Percentiles rank a stretch among this genome's conserved stretches.
Conservation (phyloP, 2,797 vertebrate species). For the Lerista edwardsae region DNA sequence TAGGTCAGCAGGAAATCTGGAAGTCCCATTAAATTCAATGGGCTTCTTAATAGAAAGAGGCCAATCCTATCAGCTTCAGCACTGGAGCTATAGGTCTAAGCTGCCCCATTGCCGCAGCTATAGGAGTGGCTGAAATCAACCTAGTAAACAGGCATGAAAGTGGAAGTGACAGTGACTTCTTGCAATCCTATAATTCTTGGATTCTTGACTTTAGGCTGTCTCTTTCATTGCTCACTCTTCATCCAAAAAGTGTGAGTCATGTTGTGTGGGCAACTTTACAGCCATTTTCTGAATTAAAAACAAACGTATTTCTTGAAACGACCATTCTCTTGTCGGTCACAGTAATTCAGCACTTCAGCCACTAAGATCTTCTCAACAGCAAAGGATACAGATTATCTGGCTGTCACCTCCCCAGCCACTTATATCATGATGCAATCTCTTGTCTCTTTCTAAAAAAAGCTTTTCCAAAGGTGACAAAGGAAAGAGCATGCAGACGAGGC, state of each 20-base stretch:
- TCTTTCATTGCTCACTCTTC: neutral
- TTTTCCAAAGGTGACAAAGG: neutral
- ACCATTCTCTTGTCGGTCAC: neutral
- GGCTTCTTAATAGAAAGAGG: no score
- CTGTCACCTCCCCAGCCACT: neutral
- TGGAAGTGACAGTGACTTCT: no score
- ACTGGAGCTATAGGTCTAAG: no score
- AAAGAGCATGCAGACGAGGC: neutral
- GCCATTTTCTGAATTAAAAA: neutral
- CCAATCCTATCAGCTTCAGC: no score
- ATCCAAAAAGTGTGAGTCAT: neutral
- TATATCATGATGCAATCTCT: neutral
- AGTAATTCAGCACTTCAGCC: neutral
- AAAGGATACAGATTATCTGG: neutral
- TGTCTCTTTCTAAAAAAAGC: no score
- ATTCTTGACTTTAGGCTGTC: neutral
- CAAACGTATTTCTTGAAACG: neutral
- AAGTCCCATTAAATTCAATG: no score
- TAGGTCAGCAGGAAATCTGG: no score
- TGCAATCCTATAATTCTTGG: no score
- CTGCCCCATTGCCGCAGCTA: no score
- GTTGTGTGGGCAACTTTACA: neutral
- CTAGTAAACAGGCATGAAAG: no score
- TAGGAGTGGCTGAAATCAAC: no score
- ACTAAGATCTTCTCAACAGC: neutral